Evolutionary conservation across 2,797 vertebrate species (phyloP).

Genomic region (Cynodonichthys magdalenae): DNA sequence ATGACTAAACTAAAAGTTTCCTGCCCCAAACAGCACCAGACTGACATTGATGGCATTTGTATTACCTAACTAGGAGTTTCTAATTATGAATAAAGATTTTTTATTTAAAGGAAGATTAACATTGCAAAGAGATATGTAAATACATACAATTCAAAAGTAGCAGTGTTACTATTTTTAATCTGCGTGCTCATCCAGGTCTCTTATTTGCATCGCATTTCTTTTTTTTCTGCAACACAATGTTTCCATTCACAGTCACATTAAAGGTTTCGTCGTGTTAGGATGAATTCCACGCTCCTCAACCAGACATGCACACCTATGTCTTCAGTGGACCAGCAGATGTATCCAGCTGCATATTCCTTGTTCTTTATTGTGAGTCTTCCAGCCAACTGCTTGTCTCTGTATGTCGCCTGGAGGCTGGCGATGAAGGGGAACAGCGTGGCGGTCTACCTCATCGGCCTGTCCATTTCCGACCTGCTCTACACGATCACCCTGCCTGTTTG

Average conservation of each 20-base stretch:
- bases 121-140: background rate
- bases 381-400: constrained; percentile 68
- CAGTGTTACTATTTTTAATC: background rate
- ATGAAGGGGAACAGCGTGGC: constrained; percentile 52
- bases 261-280: constrained; percentile 9
- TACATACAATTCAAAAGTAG: no score
- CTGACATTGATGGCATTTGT: no score
- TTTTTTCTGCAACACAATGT: background rate
- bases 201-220: constrained; percentile 27
- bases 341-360: constrained; percentile 48
- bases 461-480: constrained; percentile 68
- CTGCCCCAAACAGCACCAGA: no score
- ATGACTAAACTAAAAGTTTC: background rate
- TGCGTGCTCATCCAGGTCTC: fast-evolving
- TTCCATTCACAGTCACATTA: background rate
- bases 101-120: background rate
- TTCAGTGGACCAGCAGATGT: constrained; percentile 19
- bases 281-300: constrained; percentile 24
- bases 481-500: constrained; percentile 64
- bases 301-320: background rate
- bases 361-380: constrained; percentile 65
- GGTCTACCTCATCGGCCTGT: constrained; percentile 64
- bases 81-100: background rate
- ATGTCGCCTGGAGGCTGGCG: constrained; percentile 56
- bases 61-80: background rate